Evolutionary conservation across 2,797 vertebrate genomes (phyloP).

Genomic region (Taeniopygia guttata): DNA sequence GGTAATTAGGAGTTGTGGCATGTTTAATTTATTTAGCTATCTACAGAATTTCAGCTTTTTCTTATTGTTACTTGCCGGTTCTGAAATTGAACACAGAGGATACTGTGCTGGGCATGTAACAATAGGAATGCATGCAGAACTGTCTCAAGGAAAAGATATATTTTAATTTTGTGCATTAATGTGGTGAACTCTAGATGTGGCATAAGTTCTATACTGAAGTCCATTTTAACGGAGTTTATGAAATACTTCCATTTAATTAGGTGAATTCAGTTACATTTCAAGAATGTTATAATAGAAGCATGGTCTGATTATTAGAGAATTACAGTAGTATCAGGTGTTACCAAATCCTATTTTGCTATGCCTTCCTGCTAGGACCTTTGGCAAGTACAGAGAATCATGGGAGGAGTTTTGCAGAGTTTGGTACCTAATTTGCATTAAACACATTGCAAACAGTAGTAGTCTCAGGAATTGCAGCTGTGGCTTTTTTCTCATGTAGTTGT

Average conservation of each 20-base stretch:
- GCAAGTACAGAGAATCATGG: neutral
- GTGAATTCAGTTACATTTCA: constrained; percentile 8
- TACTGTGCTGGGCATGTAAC: neutral
- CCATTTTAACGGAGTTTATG: neutral
- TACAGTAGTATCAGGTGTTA: neutral
- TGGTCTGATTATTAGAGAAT: neutral
- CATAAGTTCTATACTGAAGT: neutral
- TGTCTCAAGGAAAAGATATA: constrained; percentile 10
- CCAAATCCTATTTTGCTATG: neutral
- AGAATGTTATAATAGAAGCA: neutral
- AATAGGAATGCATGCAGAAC: constrained; percentile 47
- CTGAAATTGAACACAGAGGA: constrained; percentile 26
- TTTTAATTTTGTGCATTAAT: neutral
- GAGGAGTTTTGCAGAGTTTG: neutral
- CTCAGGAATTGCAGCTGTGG: neutral
- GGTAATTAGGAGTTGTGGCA: constrained; percentile 14
- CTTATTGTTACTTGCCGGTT: constrained; percentile 3
- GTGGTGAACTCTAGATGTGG: neutral
- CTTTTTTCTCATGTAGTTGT: neutral
- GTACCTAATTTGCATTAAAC: neutral
- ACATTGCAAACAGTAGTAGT: neutral
- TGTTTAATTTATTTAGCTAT: constrained; percentile 53
- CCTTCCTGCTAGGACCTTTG: neutral
- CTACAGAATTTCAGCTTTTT: constrained; percentile 45
- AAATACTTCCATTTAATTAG: constrained; percentile 37